Conservation (phyloP, 2,888 invertebrate species). For the Meandrusa payeni region DNA sequence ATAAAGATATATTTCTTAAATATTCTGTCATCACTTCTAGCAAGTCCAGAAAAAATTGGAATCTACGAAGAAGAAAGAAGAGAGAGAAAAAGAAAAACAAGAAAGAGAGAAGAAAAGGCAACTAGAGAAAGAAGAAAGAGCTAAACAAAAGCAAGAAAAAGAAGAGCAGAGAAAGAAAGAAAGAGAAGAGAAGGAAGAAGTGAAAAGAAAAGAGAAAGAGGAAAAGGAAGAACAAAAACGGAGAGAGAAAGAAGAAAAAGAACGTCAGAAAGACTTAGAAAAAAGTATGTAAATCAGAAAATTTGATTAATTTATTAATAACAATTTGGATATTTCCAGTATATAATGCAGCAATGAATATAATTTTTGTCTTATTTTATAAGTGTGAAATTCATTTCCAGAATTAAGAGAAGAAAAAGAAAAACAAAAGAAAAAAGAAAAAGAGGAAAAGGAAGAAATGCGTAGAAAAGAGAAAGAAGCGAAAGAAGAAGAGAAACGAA, state of each 20-base stretch:
- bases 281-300: constrained; percentile 71
- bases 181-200: constrained; percentile 70
- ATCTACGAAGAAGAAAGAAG: constrained; percentile 79
- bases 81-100: constrained; percentile 71
- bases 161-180: constrained; percentile 62
- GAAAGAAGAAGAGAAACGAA: constrained; percentile 81
- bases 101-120: constrained; percentile 67
- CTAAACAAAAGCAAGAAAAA: constrained; percentile 64
- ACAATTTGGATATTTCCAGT: too few relatives aligned
- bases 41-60: constrained; percentile 77
- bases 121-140: constrained; percentile 73
- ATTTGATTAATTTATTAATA: too few relatives aligned
- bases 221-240: constrained; percentile 77
- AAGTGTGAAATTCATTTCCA: constrained; percentile 54
- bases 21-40: constrained; percentile 39
- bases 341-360: too few relatives aligned
- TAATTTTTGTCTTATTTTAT: too few relatives aligned
- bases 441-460: constrained; percentile 74
- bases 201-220: constrained; percentile 63
- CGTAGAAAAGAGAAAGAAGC: constrained; percentile 75
- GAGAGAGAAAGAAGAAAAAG: constrained; percentile 51
- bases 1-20: too few relatives aligned
- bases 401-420: constrained; percentile 68
- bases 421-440: constrained; percentile 62
- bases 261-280: constrained; percentile 76